Evolutionary conservation across 2,113 vertebrate genomes (phyloP).

Genomic region (Pelecanoides urinatrix): DNA sequence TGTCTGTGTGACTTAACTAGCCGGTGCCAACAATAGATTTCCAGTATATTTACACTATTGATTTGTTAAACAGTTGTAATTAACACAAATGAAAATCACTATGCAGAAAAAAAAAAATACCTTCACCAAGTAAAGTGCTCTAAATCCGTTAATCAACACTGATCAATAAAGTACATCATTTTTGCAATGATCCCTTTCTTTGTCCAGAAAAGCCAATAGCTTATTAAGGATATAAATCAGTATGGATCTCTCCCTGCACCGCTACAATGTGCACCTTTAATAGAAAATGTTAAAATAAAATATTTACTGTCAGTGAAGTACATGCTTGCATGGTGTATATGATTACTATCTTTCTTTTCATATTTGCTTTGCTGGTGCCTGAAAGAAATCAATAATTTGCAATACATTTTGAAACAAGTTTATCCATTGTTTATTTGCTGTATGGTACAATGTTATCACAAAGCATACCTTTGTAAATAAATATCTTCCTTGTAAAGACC

Average conservation of each 20-base stretch:
- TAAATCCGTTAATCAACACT: not conserved
- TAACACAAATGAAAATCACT: not conserved
- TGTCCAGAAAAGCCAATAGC: not conserved
- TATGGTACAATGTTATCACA: not conserved
- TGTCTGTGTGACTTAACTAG: not conserved
- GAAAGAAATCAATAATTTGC: conserved; percentile 15
- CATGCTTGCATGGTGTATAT: not conserved
- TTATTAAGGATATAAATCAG: not conserved
- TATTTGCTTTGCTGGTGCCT: not conserved
- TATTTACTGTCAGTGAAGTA: not conserved
- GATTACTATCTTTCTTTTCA: not conserved
- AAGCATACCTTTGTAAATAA: not conserved
- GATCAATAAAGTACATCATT: not conserved
- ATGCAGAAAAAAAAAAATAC: not conserved
- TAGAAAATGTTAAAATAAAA: not conserved
- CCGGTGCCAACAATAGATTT: not conserved
- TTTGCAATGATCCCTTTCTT: not conserved
- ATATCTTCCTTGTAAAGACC: not conserved
- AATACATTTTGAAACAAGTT: not conserved
- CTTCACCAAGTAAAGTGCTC: not conserved
- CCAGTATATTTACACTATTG: not conserved
- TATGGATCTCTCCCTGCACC: not conserved
- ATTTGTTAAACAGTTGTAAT: not conserved
- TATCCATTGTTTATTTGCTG: not conserved
- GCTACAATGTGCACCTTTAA: not conserved